Evolutionary conservation across 2,797 vertebrate genomes (phyloP), one percentile per base, ranked within the genome.

Genomic region (Uromys caudimaculatus): DNA sequence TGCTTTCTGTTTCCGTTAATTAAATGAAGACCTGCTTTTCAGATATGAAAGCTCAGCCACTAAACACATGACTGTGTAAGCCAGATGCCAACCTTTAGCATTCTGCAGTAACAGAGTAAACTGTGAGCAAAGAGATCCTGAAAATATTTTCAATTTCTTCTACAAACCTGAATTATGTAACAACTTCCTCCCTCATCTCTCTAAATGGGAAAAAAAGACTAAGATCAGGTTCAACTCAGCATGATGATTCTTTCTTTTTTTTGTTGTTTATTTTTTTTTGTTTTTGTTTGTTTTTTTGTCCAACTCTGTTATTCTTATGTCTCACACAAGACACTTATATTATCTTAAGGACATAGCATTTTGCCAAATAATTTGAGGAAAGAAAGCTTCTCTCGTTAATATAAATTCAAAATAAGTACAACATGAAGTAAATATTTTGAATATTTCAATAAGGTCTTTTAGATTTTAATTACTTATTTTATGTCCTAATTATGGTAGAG

Each of bases 381-480:
- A 79, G 71, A 87, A 94, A 78, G 24, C 78, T 78, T 78, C 21
- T 84, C 32, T 88, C 29, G 56, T 32, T 60, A 93, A 93, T 95
- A 95, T 91, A 93, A 92, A 95, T 79, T 47, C 35, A 84, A 76
- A 96, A 69, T 35, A 88, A 92, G 29, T 75, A 35, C 56, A 13
- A 77, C 81, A 41, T 83, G 77, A 96, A 96, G 19, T 24, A 13
- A 89, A 79, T 75, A 13, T 19, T 81, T 90, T 96, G 86, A 97
- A 90, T 96, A 93, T 95, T 93, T 95, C 75, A 96, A 60, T 93
- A 32, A 64, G 76, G 44, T 6, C 85, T 81, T 90, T 95, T 97
- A 54, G 19, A 71, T 89, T 93, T 95, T 93, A 95, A 90, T 92
- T 78, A 81, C 54, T 77, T 94, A 81, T 90, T 96, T 94, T 90